Evolutionary conservation across 2,113 vertebrate genomes (phyloP).

Genomic region (Okapia johnstoni): DNA sequence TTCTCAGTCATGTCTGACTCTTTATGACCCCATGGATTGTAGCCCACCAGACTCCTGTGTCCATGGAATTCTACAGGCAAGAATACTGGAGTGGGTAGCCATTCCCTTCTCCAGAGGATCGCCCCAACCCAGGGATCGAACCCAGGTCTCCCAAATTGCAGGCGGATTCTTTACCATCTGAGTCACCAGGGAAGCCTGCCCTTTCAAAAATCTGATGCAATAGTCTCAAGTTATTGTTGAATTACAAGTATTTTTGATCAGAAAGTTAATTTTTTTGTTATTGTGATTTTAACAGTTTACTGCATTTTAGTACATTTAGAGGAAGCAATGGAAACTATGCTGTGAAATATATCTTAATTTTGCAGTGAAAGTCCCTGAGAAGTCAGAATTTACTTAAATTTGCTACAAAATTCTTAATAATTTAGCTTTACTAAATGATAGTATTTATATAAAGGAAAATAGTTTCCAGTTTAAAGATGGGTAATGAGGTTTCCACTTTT

Average conservation of each 20-base stretch:
- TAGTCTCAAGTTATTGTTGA: neutral
- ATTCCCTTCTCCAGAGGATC: neutral
- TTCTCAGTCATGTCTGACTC: neutral
- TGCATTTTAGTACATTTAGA: neutral
- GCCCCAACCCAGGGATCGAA: neutral
- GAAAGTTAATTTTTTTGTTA: neutral
- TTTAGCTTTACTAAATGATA: neutral
- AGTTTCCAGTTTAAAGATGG: neutral
- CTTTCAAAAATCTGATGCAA: neutral
- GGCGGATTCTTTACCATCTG: neutral
- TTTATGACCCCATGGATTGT: neutral
- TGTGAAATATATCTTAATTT: neutral
- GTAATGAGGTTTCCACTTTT: neutral
- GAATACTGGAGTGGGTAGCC: neutral
- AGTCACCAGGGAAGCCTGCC: neutral
- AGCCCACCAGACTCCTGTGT: neutral
- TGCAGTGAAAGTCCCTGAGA: neutral
- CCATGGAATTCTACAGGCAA: neutral
- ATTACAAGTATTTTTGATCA: neutral
- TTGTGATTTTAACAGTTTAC: neutral
- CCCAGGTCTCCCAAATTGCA: neutral
- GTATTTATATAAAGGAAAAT: neutral
- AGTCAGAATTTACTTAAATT: slow-evolving; percentile 8
- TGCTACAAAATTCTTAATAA: neutral
- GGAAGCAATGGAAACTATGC: neutral